Conservation (phyloP, 2,888 invertebrate species). For the Dasypolia templi region DNA sequence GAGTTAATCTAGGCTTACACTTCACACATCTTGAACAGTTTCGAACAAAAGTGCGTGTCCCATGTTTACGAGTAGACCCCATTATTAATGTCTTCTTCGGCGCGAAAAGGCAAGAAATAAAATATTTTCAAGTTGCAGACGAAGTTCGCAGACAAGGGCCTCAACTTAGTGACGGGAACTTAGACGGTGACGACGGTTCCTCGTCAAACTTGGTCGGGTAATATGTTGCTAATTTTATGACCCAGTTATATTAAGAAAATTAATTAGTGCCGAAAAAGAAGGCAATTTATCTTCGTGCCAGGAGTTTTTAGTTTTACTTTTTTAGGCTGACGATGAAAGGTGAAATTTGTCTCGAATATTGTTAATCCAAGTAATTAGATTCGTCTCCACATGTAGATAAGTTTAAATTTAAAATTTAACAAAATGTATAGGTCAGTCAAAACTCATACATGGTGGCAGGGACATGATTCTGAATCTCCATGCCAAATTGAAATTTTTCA, state of each 20-base stretch:
- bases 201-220: slow-evolving; percentile 37
- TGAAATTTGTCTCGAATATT: background rate
- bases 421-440: background rate
- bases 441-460: too few species aligned
- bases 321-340: background rate
- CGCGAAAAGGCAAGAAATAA: slow-evolving; percentile 45
- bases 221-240: slow-evolving; percentile 53
- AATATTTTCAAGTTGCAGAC: slow-evolving; percentile 42
- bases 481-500: too few species aligned
- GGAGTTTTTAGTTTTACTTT: slow-evolving; percentile 9
- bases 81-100: slow-evolving; percentile 26
- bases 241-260: slow-evolving; percentile 40
- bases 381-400: background rate
- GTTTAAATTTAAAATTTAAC: too few species aligned
- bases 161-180: slow-evolving; percentile 56
- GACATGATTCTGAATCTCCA: too few species aligned
- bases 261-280: slow-evolving; percentile 13
- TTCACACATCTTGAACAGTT: background rate
- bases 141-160: slow-evolving; percentile 49
- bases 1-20: background rate
- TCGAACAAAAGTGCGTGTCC: slow-evolving; percentile 26
- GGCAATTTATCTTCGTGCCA: slow-evolving; percentile 15
- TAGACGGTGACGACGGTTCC: slow-evolving; percentile 37
- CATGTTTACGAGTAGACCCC: slow-evolving; percentile 9
- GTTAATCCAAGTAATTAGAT: background rate